Base-by-base conservation (phyloP, 1,140 invertebrate species). In the Pogonus chalceus region DNA sequence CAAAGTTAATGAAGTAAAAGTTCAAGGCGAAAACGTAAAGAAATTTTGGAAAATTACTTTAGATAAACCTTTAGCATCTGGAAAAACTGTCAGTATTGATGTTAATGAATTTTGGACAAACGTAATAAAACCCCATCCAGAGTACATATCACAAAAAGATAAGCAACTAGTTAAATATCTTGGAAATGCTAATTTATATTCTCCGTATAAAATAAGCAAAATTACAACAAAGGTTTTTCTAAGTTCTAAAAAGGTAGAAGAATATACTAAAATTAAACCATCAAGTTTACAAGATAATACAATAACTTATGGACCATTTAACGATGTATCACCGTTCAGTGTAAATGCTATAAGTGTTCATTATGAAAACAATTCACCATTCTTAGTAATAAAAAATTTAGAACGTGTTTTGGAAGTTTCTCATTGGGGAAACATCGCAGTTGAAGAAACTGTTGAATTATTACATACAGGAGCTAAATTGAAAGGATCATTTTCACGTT, bases 381-480 rank as follows among this genome's bases (percentile, higher is more conserved):
- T 99, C 69, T 71, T 99, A 37, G 92, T 90, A 22, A 88, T 98
- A 0, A 92, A 87, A 0, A 78, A 77, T 31, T 70, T 99, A 58
- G 85, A 92, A 54, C 79, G 97, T 31, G 73, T 82, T 0, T 90
- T 99, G 64, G 96, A 99, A 74, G 80, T 99, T 1, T 99, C 96
- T 0, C 96, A 98, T 69, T 99, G 97, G 97, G 96, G 96, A 16
- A 98, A 98, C 64, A 94, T 99, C 69, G 95, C 96, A 58, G 79
- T 99, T 2, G 93, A 98, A 68, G 96, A 99, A 68, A 83, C 84
- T 0, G 83, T 98, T 65, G 90, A 98, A 66, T 76, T 99, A 56
- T 69, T 84, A 18, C 96, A 99, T 65, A 87, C 86, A 49, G 97
- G 97, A 22, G 96, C 97, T 12, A 78, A 83, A 56, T 71, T 99